Evolutionary conservation across 2,888 invertebrate species (phyloP), one percentile per base, ranked within the genome.

Genomic region (Metacarcinus magister): DNA sequence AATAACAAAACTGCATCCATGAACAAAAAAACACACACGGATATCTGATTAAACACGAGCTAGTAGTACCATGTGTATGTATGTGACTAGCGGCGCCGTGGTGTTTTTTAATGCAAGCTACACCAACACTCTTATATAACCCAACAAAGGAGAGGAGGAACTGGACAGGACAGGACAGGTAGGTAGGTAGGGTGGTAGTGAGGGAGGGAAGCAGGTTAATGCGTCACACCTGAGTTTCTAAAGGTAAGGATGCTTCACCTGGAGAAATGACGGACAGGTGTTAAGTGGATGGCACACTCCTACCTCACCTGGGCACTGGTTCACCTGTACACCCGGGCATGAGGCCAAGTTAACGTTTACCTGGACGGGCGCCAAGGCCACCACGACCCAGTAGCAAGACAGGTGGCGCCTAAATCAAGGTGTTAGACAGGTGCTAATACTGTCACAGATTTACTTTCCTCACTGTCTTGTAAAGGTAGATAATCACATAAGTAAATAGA

Each of bases 41-140:
- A 82, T 8, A 82, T 28, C 82, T 82, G 82, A 82, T 82, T 82
- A 82, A 82, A 82, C 82, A 82, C 82, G 82, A 82, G 28, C 8
- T 28, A 82, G 13, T 16, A n/a, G n/a, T 67, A 16, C 82, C 32
- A 23, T 32, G 82, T 82, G 82, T 32, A 32, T 82, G 82, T 32
- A 32, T 82, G 82, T 82, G 82, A 82, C 82, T 1, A 67, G 67
- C 4, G 67, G 67, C n/a, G 23, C 23, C 23, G 67, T 0, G 67
- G 67, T 67, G 19, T 67, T 67, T 67, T 67, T 23, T 67, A 67
- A n/a, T 67, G n/a, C 67, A 67, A 67, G 67, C 67, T 67, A n/a
- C 67, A 67, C 67, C 67, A 23, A 23, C 67, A 3, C 67, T 67
- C 67, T 67, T 67, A 67, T 67, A n/a, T 67, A 67, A 67, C 67